Base-by-base conservation (phyloP, 2,797 vertebrate genomes). In the Liparis tanakae region DNA sequence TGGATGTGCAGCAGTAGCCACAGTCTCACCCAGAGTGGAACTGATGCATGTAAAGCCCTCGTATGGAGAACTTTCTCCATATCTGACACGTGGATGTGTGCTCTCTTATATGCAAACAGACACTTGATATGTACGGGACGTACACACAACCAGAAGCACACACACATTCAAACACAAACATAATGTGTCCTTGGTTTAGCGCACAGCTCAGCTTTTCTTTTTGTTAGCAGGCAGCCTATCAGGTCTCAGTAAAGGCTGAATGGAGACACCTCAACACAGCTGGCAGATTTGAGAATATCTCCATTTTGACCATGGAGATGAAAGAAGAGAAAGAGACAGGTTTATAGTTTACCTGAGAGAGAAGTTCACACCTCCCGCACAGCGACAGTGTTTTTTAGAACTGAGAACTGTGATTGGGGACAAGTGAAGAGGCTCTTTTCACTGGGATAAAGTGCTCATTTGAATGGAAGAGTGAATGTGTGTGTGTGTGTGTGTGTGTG, bases 391-490 rank as follows among this genome's bases (percentile, higher is more conserved):
- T 68, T 83, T 80, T 84, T 82, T 30, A 60, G 69, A 72, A 12
- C 14, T 68, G 39, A 85, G 86, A 86, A 85, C 83, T 90, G 80
- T 76, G 84, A 48, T 67, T 48, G 68, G 71, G 76, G 75, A 84
- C 84, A 68, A 83, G 64, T 82, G 79, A 85, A 90, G 87, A 79
- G 79, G 70, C 64, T 77, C 80, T 83, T 87, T 92, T 88, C 88
- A 84, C 76, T n/a, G 33, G 81, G 60, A 85, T 83, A 76, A 84
- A 91, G 80, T 81, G 71, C 78, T 85, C 75, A 88, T 91, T 90
- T 88, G 75, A 91, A 90, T 88, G 84, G 80, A 82, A 83, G 70
- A 77, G 68, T 65, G 77, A 66, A 59, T 74, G 70, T 53, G 76
- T 65, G 58, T 56, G 71, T 37, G 57, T 62, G 39, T 74, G 53